Evolutionary conservation across 2,888 invertebrate genomes (phyloP).

Genomic region (Microplitis deprimator): DNA sequence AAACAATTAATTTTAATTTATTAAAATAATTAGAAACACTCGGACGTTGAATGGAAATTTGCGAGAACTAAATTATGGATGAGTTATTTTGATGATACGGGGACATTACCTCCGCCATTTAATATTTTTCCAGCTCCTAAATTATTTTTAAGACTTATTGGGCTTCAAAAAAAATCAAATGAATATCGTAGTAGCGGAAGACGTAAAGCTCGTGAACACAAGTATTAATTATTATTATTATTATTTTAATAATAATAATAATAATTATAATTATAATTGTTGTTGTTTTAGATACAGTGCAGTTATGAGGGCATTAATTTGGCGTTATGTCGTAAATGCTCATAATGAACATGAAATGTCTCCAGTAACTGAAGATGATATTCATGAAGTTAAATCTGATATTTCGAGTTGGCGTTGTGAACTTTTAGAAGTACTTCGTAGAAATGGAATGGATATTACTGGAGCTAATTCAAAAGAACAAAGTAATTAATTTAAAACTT

Average conservation of each 20-base stretch:
- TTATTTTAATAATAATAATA: not conserved
- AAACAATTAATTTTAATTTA: no score
- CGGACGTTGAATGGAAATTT: slow-evolving; percentile 97
- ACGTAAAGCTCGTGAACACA: slow-evolving; percentile 57
- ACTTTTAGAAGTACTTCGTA: slow-evolving; percentile 88
- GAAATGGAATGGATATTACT: slow-evolving; percentile 89
- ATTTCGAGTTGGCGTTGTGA: slow-evolving; percentile 94
- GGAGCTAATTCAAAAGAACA: slow-evolving; percentile 82
- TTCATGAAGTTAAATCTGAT: slow-evolving; percentile 95
- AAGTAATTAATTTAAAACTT: slow-evolving; percentile 71
- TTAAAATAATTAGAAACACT: slow-evolving; percentile 75
- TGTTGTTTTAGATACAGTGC: slow-evolving; percentile 75
- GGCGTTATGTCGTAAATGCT: slow-evolving; percentile 92
- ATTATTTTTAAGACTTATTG: slow-evolving; percentile 78
- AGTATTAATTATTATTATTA: slow-evolving; percentile 45
- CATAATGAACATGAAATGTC: slow-evolving; percentile 88
- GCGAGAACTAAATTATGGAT: slow-evolving; percentile 95
- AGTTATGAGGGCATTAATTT: slow-evolving; percentile 92
- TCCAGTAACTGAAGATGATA: slow-evolving; percentile 92
- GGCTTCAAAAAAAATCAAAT: slow-evolving; percentile 73
- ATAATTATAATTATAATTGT: slow-evolving; percentile 5
- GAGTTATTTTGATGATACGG: slow-evolving; percentile 94
- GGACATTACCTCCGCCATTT: slow-evolving; percentile 93
- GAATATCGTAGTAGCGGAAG: slow-evolving; percentile 49
- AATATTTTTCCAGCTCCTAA: slow-evolving; percentile 94